Base-by-base conservation (phyloP, 2,888 invertebrate genomes). In the Tachina lurida region DNA sequence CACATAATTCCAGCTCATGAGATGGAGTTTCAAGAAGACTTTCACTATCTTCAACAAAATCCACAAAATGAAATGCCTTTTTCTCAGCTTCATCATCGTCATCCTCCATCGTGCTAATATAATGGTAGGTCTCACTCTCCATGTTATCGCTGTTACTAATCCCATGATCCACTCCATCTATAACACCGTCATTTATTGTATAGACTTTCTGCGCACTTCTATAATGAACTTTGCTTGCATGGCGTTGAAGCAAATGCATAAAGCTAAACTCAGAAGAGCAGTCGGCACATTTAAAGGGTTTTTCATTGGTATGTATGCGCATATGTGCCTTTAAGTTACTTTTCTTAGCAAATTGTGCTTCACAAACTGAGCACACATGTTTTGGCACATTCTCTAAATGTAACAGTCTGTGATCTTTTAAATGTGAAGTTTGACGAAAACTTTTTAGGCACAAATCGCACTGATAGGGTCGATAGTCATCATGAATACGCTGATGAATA, bases 401-500 rank as follows among this genome's bases (percentile, higher is more conserved):
- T 52, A 88, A 88, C 10, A 88, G 68, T 79, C 84, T 87, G 19
- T 89, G 89, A 8, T 88, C 87, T 62, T 88, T 88, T 5, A 89
- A 76, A 80, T 89, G 89, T 2, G 87, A 75, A 1, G 54, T 85
- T 71, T 89, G 89, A 0, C 88, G 86, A 52, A 89, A 89, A 7
- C 89, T 73, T 49, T 85, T 71, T 3, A 81, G 68, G 43, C 89
- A 89, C 3, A 84, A 56, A 17, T 88, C 86, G 47, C 89, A 89
- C n/a, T 87, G 65, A 58, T 89, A 88, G 0, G 89, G 89, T 15
- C 88, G 88, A 45, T 78, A 81, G 65, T 89, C 87, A 3, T 85
- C 86, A 43, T 89, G 89, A 31, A 88, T 80, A 1, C 89, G 87
- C 67, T 88, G 81, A 52, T 89, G 89, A 5, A 78, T 89, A 19